Base-by-base conservation (phyloP, 2,888 invertebrate species). In the Temnothorax unifasciatus region DNA sequence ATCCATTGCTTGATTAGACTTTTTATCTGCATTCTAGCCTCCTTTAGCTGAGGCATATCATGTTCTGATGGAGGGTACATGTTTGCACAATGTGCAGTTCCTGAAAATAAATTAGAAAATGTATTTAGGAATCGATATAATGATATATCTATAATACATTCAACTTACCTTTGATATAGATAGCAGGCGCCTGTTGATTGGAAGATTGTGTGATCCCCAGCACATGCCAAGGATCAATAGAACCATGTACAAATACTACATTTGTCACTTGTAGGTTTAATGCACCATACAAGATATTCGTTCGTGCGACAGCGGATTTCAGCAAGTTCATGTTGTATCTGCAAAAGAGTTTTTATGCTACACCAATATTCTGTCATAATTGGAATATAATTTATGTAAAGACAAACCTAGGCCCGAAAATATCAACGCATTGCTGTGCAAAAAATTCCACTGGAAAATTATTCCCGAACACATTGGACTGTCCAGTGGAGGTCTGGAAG, bases 41-140 rank as follows among this genome's bases (percentile, higher is more conserved):
- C 95, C 52, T 95, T 96, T 85, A 99, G 95, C 81, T 97, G 96
- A 0, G 96, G 96, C 5, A 96, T 95, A 95, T 99, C 99, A 0
- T 95, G 93, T 0, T 96, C 95, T 9, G 96, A 95, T 8, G 96
- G 95, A 44, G 98, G 98, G 94, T 99, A 99, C 98, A 99, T 98
- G 93, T 98, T 97, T 0, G 99, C 98, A 95, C 99, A 99, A 94
- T 99, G 99, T 8, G 99, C 98, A n/a, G 98, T 98, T 15, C 47
- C 71, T 81, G n/a, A 13, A 73, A 85, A 84, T 83, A 84, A 71
- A 81, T 66, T 25, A 50, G 47, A 11, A 41, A 50, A 76, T n/a
- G 8, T 38, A 25, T 34, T 41, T 54, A 44, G 3, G n/a, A 52
- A 41, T 1, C 9, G 41, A 15, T 61, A 71, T 29, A 47, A 61